phyloP scores from a whole-genome alignment of 2,797 vertebrate species.

The Pagetopsis macropterus region DNA sequence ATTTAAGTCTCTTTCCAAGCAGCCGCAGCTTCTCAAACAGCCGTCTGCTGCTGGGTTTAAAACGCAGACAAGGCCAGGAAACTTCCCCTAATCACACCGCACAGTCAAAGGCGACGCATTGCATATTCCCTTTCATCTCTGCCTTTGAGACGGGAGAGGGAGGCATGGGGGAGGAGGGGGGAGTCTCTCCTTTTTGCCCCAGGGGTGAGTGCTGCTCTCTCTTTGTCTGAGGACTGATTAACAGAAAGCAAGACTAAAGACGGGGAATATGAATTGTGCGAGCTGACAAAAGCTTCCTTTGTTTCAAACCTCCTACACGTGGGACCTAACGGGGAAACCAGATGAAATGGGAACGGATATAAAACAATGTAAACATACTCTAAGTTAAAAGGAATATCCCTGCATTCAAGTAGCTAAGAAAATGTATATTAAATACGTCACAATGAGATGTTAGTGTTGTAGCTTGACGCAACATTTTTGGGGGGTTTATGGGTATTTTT shows the following conservation, averaged over 20 bases:
- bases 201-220: constrained; percentile 71
- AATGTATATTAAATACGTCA: neutral
- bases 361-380: neutral
- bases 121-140: constrained; percentile 82
- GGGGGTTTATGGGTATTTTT: too few relatives aligned
- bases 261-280: constrained; percentile 60
- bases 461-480: too few relatives aligned
- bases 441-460: neutral
- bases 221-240: constrained; percentile 81
- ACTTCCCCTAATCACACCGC: constrained; percentile 70
- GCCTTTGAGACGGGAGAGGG: constrained; percentile 79
- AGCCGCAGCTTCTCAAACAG: constrained; percentile 47
- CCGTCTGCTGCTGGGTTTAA: constrained; percentile 59
- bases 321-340: constrained; percentile 23
- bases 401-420: neutral
- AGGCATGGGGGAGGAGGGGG: constrained; percentile 58
- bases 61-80: constrained; percentile 68
- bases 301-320: constrained; percentile 41
- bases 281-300: constrained; percentile 59
- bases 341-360: neutral
- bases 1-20: constrained; percentile 24
- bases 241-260: constrained; percentile 67
- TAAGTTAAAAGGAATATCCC: too few relatives aligned
- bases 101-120: constrained; percentile 75
- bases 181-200: constrained; percentile 71